A percentile compares a stretch with the other conserved stretches of the same genome.
Evolutionary conservation across 92 coral and sea anemone genomes (phyloP).

Genomic region (Bergia puertoricense): DNA sequence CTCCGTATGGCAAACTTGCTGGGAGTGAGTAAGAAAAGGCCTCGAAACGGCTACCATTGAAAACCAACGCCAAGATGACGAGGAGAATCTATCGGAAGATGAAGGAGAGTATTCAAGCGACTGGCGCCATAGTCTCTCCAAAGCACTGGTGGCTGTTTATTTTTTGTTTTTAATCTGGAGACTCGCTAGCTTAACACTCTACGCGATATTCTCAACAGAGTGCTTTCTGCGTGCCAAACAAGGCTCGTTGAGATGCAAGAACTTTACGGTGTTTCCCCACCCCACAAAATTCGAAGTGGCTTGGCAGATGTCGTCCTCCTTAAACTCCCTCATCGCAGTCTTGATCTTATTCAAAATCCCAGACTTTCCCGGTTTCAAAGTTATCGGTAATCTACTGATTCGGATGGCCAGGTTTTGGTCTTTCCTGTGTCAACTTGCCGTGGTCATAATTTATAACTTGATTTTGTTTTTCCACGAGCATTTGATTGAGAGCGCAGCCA

Average conservation of each 20-base stretch:
- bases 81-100: background rate
- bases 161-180: slow-evolving; percentile 70
- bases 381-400: slow-evolving; percentile 48
- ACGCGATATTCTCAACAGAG: slow-evolving; percentile 79
- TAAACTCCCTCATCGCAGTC: slow-evolving; percentile 64
- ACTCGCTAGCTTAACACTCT: slow-evolving; percentile 57
- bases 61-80: background rate
- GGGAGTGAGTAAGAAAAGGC: background rate
- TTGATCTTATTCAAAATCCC: slow-evolving; percentile 55
- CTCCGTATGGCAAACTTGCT: slow-evolving; percentile 8
- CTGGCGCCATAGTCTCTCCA: background rate
- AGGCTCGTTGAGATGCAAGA: slow-evolving; percentile 80
- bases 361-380: slow-evolving; percentile 72
- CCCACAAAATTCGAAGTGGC: slow-evolving; percentile 81
- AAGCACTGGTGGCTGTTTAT: slow-evolving; percentile 34
- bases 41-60: slow-evolving; percentile 21
- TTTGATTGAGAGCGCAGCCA: slow-evolving; percentile 55
- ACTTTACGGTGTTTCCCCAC: slow-evolving; percentile 68
- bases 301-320: slow-evolving; percentile 75
- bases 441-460: slow-evolving; percentile 65
- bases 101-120: no score
- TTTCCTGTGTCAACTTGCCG: slow-evolving; percentile 68
- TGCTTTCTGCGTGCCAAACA: slow-evolving; percentile 85
- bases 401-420: slow-evolving; percentile 88
- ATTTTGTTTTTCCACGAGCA: slow-evolving; percentile 74